These are phyloP conservation scores for Nerophis lumbriciformis DNA, from an alignment of 2,113 vertebrate genomes.

Conservation along the genomic window DNA sequence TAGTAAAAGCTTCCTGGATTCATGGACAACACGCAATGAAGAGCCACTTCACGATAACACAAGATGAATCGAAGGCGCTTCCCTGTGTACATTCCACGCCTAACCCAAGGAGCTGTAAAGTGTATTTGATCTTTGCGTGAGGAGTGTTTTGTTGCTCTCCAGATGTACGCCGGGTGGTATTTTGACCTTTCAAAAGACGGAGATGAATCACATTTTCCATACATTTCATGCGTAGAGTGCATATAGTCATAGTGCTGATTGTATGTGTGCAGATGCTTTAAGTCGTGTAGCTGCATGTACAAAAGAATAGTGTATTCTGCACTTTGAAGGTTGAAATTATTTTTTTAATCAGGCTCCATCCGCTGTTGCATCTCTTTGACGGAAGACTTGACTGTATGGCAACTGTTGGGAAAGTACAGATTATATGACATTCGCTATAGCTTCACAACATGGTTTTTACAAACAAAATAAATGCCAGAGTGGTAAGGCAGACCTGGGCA, in stretches of 20 bases:
- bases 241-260: slow-evolving; percentile 6
- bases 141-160: slow-evolving; percentile 31
- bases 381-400: neutral
- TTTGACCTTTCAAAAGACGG: slow-evolving; percentile 39
- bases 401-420: neutral
- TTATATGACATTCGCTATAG: neutral
- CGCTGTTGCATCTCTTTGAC: neutral
- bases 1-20: slow-evolving; percentile 9
- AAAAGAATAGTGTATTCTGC: slow-evolving; percentile 31
- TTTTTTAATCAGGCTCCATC: slow-evolving; percentile 11
- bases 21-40: neutral
- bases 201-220: slow-evolving; percentile 1
- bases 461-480: too few species aligned
- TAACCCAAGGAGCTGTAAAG: slow-evolving; percentile 9
- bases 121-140: slow-evolving; percentile 22
- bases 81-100: slow-evolving; percentile 16
- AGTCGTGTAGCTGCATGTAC: slow-evolving; percentile 4
- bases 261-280: slow-evolving; percentile 26
- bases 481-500: too few species aligned
- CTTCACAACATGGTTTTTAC: too few species aligned
- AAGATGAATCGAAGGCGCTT: slow-evolving; percentile 14
- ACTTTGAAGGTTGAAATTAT: slow-evolving; percentile 57
- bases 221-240: slow-evolving; percentile 2
- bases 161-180: slow-evolving; percentile 17
- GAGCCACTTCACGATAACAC: slow-evolving; percentile 9